A percentile compares a stretch with the other conserved stretches of the same genome.
Conservation (phyloP, 2,888 invertebrate genomes). For the Mesorhabditis belari region DNA sequence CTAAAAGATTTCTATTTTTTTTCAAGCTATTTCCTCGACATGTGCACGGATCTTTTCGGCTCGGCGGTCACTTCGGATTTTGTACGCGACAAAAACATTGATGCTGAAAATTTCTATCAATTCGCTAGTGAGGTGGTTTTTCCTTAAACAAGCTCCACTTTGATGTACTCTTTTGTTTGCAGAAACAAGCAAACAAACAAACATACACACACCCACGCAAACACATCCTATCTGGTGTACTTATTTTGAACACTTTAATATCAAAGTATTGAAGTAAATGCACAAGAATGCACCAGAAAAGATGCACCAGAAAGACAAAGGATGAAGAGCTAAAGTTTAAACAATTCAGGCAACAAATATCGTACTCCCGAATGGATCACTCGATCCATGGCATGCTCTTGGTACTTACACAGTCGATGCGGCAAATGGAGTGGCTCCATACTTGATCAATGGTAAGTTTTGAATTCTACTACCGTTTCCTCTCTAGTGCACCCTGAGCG, state of each 20-base stretch:
- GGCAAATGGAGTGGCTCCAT: conserved; percentile 5
- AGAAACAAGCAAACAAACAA: too few species aligned
- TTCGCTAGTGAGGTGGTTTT: conserved; percentile 13
- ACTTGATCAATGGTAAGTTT: conserved; percentile 20
- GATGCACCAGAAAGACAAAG: too few species aligned
- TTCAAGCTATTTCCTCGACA: conserved; percentile 33
- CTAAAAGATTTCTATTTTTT: background rate
- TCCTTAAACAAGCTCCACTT: too few species aligned
- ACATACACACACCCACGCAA: too few species aligned
- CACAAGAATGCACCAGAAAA: too few species aligned
- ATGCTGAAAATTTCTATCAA: conserved; percentile 23
- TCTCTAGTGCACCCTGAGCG: too few species aligned
- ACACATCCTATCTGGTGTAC: too few species aligned
- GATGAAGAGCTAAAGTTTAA: too few species aligned
- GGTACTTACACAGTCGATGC: conserved; percentile 19
- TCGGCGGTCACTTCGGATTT: conserved; percentile 12
- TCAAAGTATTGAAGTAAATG: too few species aligned
- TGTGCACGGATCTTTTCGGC: conserved; percentile 40
- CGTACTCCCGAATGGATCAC: conserved; percentile 41
- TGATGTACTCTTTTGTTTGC: too few species aligned
- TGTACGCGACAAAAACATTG: conserved; percentile 13
- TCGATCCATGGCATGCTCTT: conserved; percentile 45
- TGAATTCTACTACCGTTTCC: background rate
- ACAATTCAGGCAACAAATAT: conserved; percentile 27
- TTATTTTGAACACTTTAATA: too few species aligned